Percentiles rank a stretch among this genome's conserved stretches.
Evolutionary conservation across 1,140 invertebrate genomes (phyloP).

Genomic region (Drosophila lacertosa): DNA sequence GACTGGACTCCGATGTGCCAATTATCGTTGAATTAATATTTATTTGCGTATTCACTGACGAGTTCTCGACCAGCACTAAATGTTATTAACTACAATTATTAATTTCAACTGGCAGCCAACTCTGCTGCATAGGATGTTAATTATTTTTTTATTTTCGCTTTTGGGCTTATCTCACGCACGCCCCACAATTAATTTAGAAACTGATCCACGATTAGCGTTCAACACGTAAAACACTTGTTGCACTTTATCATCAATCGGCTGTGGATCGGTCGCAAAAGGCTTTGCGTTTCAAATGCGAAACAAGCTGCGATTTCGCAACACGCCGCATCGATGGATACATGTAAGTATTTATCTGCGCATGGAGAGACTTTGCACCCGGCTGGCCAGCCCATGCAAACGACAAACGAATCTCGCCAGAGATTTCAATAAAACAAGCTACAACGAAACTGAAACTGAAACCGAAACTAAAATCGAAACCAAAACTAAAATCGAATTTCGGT

Average conservation of each 20-base stretch:
- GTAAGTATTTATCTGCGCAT: constrained; percentile 25
- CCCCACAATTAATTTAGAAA: constrained; percentile 43
- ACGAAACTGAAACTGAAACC: constrained; percentile 23
- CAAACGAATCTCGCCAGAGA: too few species aligned
- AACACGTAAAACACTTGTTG: constrained; percentile 45
- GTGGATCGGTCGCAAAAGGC: constrained; percentile 7
- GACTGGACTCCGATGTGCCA: neutral
- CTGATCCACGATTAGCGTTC: constrained; percentile 36
- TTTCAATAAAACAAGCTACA: constrained; percentile 15
- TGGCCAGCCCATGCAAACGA: constrained; percentile 1
- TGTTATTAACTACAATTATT: neutral
- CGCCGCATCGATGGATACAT: constrained; percentile 32
- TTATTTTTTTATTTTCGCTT: neutral
- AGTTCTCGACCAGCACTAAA: neutral
- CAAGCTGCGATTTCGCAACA: constrained; percentile 66
- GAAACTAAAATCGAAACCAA: constrained; percentile 24
- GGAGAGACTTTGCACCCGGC: constrained; percentile 18
- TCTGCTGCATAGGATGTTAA: neutral
- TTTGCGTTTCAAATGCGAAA: constrained; percentile 23
- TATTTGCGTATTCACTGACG: neutral
- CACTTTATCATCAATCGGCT: constrained; percentile 11
- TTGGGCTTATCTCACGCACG: constrained; percentile 55
- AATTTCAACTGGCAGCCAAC: neutral
- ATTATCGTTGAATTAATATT: neutral
- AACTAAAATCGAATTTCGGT: neutral